These are phyloP conservation scores for Chalcosyrphus nemorum DNA, from an alignment of 2,888 invertebrate genomes.

Conservation along the genomic window DNA sequence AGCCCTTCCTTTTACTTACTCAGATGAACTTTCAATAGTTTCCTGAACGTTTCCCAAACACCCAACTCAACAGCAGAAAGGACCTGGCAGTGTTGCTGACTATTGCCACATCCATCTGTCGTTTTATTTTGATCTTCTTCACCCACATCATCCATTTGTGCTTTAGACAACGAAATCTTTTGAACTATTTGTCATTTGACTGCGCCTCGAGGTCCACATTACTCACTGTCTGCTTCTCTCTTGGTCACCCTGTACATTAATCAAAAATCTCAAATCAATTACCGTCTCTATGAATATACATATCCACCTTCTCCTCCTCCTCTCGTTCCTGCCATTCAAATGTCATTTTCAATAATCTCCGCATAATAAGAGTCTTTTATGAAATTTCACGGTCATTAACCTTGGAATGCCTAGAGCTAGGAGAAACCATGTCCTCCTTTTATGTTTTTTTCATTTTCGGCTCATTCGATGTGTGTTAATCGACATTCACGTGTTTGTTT, in stretches of 20 bases:
- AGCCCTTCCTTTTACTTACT: too few relatives aligned
- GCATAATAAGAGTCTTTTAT: not conserved
- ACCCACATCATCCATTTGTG: too few relatives aligned
- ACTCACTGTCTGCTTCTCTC: not conserved
- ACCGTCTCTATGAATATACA: not conserved
- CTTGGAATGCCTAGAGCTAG: not conserved
- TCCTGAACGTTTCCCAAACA: too few relatives aligned
- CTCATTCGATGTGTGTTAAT: conserved; percentile 22
- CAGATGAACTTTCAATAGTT: too few relatives aligned
- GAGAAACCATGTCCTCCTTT: not conserved
- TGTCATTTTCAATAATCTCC: not conserved
- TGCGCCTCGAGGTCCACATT: not conserved
- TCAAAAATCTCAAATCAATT: not conserved
- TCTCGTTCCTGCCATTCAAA: not conserved
- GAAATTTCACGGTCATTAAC: not conserved
- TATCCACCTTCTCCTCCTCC: too few relatives aligned
- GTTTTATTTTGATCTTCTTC: too few relatives aligned
- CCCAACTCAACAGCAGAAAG: too few relatives aligned
- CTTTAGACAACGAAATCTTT: too few relatives aligned
- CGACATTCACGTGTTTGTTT: conserved; percentile 23
- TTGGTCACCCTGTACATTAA: not conserved
- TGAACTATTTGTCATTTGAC: too few relatives aligned
- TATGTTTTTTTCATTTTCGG: not conserved
- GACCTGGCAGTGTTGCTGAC: too few relatives aligned
- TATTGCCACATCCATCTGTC: too few relatives aligned